A percentile compares a stretch with the other conserved stretches of the same genome.
phyloP scores from a whole-genome alignment of 2,888 invertebrate genomes.

The Drosophila ustulata region DNA sequence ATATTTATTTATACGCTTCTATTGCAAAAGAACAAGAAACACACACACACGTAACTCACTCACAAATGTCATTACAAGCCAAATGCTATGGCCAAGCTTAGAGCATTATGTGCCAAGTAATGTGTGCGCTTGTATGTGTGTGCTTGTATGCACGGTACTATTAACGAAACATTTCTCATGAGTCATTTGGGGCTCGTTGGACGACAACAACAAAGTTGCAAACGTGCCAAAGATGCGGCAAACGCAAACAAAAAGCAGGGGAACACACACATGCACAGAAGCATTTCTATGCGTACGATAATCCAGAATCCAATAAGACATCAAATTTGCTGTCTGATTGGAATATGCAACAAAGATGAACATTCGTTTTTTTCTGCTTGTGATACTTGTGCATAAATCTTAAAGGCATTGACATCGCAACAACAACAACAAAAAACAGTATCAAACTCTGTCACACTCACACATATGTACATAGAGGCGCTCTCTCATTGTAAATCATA shows the following conservation, averaged over 20 bases:
- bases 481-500: conserved; percentile 43
- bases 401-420: conserved; percentile 65
- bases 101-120: conserved; percentile 40
- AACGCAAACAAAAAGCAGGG: conserved; percentile 57
- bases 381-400: conserved; percentile 53
- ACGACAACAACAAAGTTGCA: conserved; percentile 46
- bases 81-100: conserved; percentile 13
- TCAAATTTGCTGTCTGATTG: conserved; percentile 16
- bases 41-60: neutral
- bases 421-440: conserved; percentile 32
- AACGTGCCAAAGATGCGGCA: conserved; percentile 41
- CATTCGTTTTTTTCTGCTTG: conserved; percentile 10
- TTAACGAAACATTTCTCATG: conserved; percentile 51
- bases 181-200: conserved; percentile 53
- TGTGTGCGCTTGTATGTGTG: conserved; percentile 6
- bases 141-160: conserved; percentile 26
- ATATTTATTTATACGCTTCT: conserved; percentile 26
- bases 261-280: conserved; percentile 32
- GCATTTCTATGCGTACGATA: neutral
- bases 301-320: conserved; percentile 29
- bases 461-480: conserved; percentile 3
- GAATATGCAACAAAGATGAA: conserved; percentile 22
- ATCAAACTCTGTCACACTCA: conserved; percentile 29
- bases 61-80: conserved; percentile 19
- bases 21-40: conserved; percentile 15